phyloP scores from a whole-genome alignment of 1,140 invertebrate species.

The Trichonephila inaurata region DNA sequence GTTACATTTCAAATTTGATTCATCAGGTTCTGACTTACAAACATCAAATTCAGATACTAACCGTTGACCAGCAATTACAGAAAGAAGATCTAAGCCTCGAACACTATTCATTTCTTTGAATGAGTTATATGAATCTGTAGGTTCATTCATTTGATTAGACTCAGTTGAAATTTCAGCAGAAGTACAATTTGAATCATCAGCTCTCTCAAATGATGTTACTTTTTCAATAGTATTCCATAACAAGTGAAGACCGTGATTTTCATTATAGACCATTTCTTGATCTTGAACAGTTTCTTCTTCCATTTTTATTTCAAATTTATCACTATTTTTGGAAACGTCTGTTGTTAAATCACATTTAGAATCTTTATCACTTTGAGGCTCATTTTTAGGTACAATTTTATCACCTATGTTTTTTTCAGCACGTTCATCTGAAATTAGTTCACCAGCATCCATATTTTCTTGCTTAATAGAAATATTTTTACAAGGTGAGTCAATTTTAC shows the following conservation, averaged over 20 bases:
- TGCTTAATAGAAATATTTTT: slow-evolving; percentile 32
- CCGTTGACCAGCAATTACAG: slow-evolving; percentile 48
- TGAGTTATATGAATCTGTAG: background rate
- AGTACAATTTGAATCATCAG: background rate
- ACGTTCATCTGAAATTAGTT: background rate
- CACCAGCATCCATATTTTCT: background rate
- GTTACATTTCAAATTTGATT: slow-evolving; percentile 36
- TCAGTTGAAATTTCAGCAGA: background rate
- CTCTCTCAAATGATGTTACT: slow-evolving; percentile 57
- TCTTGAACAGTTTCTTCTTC: background rate
- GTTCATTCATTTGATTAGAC: background rate
- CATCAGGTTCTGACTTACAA: slow-evolving; percentile 12
- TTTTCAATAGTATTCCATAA: slow-evolving; percentile 66
- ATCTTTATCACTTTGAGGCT: background rate
- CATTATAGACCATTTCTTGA: slow-evolving; percentile 35
- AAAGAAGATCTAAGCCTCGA: slow-evolving; percentile 60
- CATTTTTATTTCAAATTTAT: background rate
- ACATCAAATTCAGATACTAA: slow-evolving; percentile 64
- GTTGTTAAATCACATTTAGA: background rate
- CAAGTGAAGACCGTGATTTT: slow-evolving; percentile 53
- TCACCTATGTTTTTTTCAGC: background rate
- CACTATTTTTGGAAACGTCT: background rate
- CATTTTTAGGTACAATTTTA: background rate
- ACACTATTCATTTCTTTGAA: background rate
- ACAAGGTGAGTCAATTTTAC: background rate